phyloP scores from a whole-genome alignment of 2,113 vertebrate genomes.

The Cinclus mexicanus region DNA sequence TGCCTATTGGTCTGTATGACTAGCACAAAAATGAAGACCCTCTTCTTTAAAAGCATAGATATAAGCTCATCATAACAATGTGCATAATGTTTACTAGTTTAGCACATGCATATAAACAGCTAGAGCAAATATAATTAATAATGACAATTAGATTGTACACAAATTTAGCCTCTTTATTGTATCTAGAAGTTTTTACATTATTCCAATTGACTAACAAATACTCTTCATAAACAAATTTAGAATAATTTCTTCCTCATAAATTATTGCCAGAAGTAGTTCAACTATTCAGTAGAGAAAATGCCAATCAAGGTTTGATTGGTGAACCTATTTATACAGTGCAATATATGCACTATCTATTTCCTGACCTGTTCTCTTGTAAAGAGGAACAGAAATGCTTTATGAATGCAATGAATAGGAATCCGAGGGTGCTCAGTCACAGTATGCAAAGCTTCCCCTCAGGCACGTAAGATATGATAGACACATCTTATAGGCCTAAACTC shows the following conservation, averaged over 20 bases:
- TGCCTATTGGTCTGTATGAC: constrained; percentile 16
- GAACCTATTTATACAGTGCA: background rate
- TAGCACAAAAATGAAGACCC: constrained; percentile 14
- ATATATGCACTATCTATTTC: background rate
- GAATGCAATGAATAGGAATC: background rate
- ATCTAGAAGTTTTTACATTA: background rate
- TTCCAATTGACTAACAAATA: background rate
- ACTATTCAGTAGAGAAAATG: background rate
- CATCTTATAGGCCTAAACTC: background rate
- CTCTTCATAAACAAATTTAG: background rate
- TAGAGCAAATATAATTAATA: background rate
- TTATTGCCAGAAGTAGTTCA: background rate
- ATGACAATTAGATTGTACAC: background rate
- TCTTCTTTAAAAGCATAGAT: constrained; percentile 12
- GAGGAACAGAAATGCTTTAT: background rate
- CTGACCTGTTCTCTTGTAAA: background rate
- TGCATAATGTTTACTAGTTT: background rate
- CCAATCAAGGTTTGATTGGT: background rate
- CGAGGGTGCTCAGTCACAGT: background rate
- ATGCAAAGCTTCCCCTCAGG: background rate
- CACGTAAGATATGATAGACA: background rate
- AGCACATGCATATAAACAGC: background rate
- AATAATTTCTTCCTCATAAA: background rate
- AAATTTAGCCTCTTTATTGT: background rate
- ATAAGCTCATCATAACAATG: background rate